phyloP scores from a whole-genome alignment of 2,888 invertebrate species.

The Thysanoteuthis rhombus region DNA sequence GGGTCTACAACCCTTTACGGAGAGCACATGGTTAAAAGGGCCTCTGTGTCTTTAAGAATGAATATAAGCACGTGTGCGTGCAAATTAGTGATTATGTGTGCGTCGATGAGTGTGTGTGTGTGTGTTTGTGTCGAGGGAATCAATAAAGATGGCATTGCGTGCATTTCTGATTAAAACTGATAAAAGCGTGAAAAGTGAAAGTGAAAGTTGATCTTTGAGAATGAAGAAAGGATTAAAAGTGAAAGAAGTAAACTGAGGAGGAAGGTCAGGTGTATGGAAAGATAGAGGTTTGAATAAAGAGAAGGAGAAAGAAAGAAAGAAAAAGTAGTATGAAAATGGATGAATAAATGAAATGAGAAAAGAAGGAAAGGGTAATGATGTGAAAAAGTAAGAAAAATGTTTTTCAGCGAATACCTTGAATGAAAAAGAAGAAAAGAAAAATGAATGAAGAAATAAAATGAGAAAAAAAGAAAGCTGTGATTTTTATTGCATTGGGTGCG shows the following conservation, averaged over 20 bases:
- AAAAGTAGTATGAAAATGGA: not conserved
- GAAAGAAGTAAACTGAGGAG: not conserved
- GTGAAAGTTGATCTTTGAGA: not conserved
- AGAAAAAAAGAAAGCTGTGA: not conserved
- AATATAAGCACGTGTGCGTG: not conserved
- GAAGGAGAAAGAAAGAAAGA: not conserved
- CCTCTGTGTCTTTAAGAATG: not conserved
- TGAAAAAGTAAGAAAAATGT: not conserved
- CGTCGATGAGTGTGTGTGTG: not conserved
- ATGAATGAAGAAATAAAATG: not conserved
- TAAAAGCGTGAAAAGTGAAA: not conserved
- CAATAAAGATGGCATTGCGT: not conserved
- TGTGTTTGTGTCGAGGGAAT: not conserved
- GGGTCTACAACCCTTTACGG: not conserved
- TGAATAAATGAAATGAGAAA: not conserved
- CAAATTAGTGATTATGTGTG: not conserved
- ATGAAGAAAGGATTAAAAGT: not conserved
- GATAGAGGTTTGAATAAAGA: not conserved
- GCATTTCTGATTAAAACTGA: not conserved
- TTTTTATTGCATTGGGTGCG: too few species aligned
- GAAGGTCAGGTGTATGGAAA: not conserved
- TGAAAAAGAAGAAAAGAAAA: not conserved
- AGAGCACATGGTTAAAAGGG: not conserved
- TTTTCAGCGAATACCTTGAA: not conserved
- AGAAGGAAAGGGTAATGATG: not conserved